phyloP scores from a whole-genome alignment of 2,797 vertebrate species.

The Amphiprion clarkii region DNA sequence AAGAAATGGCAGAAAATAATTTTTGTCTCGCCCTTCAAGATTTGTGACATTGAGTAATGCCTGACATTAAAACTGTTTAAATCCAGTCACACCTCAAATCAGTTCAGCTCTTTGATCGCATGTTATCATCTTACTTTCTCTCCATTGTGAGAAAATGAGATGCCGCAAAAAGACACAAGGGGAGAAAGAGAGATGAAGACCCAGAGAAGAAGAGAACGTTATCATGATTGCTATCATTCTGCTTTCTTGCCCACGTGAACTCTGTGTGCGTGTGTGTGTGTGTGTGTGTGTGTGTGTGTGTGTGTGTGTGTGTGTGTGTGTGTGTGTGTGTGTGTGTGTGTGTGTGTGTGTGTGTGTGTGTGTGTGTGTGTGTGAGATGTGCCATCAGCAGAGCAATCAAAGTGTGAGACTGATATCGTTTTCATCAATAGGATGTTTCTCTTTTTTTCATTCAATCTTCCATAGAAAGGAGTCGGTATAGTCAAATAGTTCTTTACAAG shows the following conservation, averaged over 20 bases:
- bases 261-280: neutral
- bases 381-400: neutral
- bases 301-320: neutral
- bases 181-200: constrained; percentile 32
- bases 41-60: constrained; percentile 19
- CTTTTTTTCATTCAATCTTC: constrained; percentile 8
- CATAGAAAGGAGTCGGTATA: neutral
- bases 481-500: neutral
- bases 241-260: constrained; percentile 5
- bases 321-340: neutral
- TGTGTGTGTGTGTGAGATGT: neutral
- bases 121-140: constrained; percentile 28
- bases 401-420: constrained; percentile 3
- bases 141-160: constrained; percentile 45
- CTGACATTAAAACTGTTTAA: constrained; percentile 20
- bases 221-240: constrained; percentile 33
- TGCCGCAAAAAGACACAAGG: constrained; percentile 37
- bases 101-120: constrained; percentile 50
- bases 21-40: constrained; percentile 15
- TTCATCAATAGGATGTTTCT: neutral
- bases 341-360: neutral
- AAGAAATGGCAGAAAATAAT: neutral
- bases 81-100: constrained; percentile 62
- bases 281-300: neutral
- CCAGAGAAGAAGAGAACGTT: constrained; percentile 15